A percentile compares a stretch with the other conserved stretches of the same genome.
Conservation (phyloP, 2,113 vertebrate genomes). For the Octodon degus region DNA sequence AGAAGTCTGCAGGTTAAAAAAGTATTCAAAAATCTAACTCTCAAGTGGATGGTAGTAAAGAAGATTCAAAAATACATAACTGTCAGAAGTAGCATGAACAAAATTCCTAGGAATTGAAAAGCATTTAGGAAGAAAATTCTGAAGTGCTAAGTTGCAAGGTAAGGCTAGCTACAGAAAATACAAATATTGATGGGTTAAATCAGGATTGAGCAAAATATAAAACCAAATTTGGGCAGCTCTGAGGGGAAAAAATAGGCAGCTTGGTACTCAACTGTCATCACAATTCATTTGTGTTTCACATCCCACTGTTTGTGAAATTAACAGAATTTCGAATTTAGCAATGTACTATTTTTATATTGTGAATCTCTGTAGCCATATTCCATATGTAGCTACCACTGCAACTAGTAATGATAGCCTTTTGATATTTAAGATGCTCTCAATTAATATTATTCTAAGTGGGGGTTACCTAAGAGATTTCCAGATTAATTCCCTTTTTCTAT, state of each 20-base stretch:
- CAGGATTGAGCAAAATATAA: constrained; percentile 78
- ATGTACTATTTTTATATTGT: constrained; percentile 82
- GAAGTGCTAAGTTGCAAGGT: constrained; percentile 25
- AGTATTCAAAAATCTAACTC: background rate
- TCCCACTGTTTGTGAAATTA: constrained; percentile 83
- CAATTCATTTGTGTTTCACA: constrained; percentile 82
- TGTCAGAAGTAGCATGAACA: background rate
- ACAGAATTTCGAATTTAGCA: constrained; percentile 83
- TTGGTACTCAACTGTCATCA: constrained; percentile 82
- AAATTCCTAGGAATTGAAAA: constrained; percentile 16
- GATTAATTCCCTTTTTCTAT: constrained; percentile 45
- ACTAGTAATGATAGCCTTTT: constrained; percentile 68
- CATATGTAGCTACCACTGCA: constrained; percentile 77
- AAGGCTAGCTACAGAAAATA: constrained; percentile 73
- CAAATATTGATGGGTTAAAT: constrained; percentile 82
- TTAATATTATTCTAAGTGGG: constrained; percentile 68
- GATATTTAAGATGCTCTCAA: constrained; percentile 76
- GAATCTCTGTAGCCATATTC: constrained; percentile 80
- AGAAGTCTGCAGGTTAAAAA: background rate
- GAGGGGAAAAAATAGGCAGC: constrained; percentile 74
- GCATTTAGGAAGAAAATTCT: constrained; percentile 59
- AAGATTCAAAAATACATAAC: background rate
- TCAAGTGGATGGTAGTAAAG: background rate
- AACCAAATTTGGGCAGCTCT: constrained; percentile 75
- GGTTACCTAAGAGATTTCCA: constrained; percentile 60